phyloP scores from a whole-genome alignment of 1,140 invertebrate species.

The Achatina immaculata region DNA sequence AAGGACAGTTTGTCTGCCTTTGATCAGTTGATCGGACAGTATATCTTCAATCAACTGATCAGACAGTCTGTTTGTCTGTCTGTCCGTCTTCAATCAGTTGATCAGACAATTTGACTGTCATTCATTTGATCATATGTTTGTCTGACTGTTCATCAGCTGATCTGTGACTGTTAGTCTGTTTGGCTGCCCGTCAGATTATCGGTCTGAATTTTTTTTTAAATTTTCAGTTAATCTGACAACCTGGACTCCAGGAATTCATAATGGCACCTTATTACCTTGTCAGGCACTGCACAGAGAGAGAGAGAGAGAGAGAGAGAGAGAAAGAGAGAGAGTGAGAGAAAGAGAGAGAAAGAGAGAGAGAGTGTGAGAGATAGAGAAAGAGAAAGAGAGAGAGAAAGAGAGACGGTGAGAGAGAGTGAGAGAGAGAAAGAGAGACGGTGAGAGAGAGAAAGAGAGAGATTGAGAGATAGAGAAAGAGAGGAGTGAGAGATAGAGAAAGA shows the following conservation, averaged over 20 bases:
- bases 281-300: slow-evolving; percentile 9
- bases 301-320: slow-evolving; percentile 28
- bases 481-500: too few species aligned
- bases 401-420: neutral
- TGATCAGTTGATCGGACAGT: too few species aligned
- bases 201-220: neutral
- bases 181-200: neutral
- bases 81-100: too few species aligned
- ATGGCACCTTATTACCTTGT: too few species aligned
- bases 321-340: slow-evolving; percentile 28
- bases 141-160: neutral
- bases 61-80: neutral
- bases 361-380: slow-evolving; percentile 25
- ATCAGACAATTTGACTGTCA: too few species aligned
- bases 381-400: neutral
- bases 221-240: neutral
- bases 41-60: too few species aligned
- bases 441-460: too few species aligned
- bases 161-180: neutral
- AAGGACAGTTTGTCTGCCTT: too few species aligned
- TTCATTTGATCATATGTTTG: neutral
- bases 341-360: slow-evolving; percentile 35
- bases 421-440: too few species aligned
- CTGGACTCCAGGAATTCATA: too few species aligned
- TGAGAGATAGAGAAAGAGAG: too few species aligned